Base-by-base conservation (phyloP, 2,797 vertebrate genomes). In the Tolypeutes matacus region DNA sequence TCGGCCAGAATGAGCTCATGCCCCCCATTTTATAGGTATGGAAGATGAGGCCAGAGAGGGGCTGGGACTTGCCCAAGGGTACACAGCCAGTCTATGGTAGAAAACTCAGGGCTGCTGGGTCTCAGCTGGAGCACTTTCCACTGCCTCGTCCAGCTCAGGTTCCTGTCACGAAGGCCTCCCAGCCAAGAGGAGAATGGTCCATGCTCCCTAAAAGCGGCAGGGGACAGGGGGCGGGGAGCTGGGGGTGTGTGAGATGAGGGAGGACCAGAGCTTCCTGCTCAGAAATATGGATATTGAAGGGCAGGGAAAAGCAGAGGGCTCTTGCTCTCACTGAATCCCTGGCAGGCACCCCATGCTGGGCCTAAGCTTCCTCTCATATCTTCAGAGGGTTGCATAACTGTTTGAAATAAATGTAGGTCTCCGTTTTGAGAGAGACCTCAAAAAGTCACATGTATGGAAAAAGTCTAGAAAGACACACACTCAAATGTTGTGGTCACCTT, bases 11-110 rank as follows among this genome's bases (percentile, higher is more conserved):
- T 31, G 65, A 64, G 46, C 31, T 62, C 75, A 51, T 42, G 9
- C 51, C 12, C 56, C 49, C 76, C 81, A 70, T 65, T 94, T 85
- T 58, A 58, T n/a, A 93, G 86, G 75, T 64, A 29, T 49, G 18
- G 60, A 91, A 89, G 70, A 80, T 23, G 34, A 94, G 87, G 85
- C n/a, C 72, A 49, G 42, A 49, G 42, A 18, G 42, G 42, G 14
- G 9, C 31, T 2, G 13, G 39, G 39, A 23, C 34, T 36, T 39
- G 18, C 36, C 31, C 53, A 53, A 25, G 56, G 65, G 81, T 23
- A 72, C 34, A n/a, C 7, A 46, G 70, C 2, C 6, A 51, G 39
- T 72, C 80, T 18, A 31, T 4, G 39, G 42, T 64, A 14, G 31
- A 84, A 58, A 77, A 42, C 64, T 67, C 17, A n/a, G 46, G 17